Evolutionary conservation across 1,140 invertebrate species (phyloP).

Genomic region (Cataglyphis hispanica): DNA sequence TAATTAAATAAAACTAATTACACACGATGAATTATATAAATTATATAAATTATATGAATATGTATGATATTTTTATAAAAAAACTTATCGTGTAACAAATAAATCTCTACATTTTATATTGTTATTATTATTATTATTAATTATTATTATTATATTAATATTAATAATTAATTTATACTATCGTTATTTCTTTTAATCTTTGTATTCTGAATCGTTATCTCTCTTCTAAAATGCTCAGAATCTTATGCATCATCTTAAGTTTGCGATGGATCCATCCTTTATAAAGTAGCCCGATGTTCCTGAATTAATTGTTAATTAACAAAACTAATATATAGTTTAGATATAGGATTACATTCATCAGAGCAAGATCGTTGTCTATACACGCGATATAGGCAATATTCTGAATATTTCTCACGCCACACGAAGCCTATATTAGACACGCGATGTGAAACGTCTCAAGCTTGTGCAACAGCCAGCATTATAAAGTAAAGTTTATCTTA

Average conservation of each 20-base stretch:
- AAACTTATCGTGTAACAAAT: background rate
- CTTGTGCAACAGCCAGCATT: conserved; percentile 26
- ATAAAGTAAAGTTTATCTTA: conserved; percentile 59
- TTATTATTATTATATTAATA: too few relatives aligned
- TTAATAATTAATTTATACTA: background rate
- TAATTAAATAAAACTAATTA: too few relatives aligned
- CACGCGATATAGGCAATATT: background rate
- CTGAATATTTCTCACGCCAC: conserved; percentile 34
- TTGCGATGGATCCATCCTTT: background rate
- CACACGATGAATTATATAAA: too few relatives aligned
- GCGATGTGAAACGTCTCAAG: conserved; percentile 5
- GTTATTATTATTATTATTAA: too few relatives aligned
- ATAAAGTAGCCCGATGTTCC: background rate
- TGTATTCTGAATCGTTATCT: background rate
- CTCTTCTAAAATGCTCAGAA: background rate
- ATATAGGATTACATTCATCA: conserved; percentile 15
- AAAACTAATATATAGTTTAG: background rate
- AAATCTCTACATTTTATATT: background rate
- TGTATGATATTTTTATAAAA: background rate
- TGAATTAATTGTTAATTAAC: background rate
- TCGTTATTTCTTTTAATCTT: background rate
- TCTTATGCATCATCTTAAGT: background rate
- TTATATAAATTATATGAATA: too few relatives aligned
- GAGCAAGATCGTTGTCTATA: background rate
- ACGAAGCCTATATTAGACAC: conserved; percentile 1